Percentiles rank a stretch among this genome's conserved stretches.
These are phyloP conservation scores for Telmatochromis sp. DNA, from an alignment of 2,113 vertebrate genomes.

Conservation along the genomic window DNA sequence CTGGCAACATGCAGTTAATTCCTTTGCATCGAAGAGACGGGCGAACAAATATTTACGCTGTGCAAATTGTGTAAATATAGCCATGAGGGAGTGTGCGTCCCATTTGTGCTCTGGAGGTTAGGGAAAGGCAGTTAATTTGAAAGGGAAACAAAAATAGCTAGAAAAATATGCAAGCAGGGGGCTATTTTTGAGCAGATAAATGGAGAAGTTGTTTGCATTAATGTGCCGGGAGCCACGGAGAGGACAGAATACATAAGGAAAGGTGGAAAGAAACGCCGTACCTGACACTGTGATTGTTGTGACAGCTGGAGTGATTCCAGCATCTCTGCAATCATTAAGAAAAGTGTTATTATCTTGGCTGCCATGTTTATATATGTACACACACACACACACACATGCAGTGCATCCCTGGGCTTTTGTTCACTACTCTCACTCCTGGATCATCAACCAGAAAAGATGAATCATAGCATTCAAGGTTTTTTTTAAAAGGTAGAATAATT, in stretches of 20 bases:
- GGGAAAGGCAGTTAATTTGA: background rate
- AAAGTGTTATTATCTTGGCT: constrained; percentile 13
- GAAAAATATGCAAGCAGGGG: background rate
- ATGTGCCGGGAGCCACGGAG: constrained; percentile 13
- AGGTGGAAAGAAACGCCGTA: constrained; percentile 45
- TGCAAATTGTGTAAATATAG: constrained; percentile 21
- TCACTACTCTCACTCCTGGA: background rate
- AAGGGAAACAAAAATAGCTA: background rate
- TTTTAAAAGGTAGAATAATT: constrained; percentile 12
- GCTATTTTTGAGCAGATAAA: constrained; percentile 24
- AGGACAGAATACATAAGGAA: background rate
- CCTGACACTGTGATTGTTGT: constrained; percentile 88
- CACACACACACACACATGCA: background rate
- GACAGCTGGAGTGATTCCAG: constrained; percentile 85
- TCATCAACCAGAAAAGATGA: constrained; percentile 26
- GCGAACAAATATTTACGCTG: constrained; percentile 7
- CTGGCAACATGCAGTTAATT: constrained; percentile 6
- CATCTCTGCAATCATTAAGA: constrained; percentile 78
- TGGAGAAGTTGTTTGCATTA: background rate
- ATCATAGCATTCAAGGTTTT: constrained; percentile 7
- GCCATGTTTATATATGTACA: background rate
- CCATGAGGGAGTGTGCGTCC: background rate
- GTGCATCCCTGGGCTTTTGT: background rate
- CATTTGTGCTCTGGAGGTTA: constrained; percentile 17
- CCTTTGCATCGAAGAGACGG: background rate